phyloP scores from a whole-genome alignment of 2,888 invertebrate genomes.

The Plagiodera versicolora region DNA sequence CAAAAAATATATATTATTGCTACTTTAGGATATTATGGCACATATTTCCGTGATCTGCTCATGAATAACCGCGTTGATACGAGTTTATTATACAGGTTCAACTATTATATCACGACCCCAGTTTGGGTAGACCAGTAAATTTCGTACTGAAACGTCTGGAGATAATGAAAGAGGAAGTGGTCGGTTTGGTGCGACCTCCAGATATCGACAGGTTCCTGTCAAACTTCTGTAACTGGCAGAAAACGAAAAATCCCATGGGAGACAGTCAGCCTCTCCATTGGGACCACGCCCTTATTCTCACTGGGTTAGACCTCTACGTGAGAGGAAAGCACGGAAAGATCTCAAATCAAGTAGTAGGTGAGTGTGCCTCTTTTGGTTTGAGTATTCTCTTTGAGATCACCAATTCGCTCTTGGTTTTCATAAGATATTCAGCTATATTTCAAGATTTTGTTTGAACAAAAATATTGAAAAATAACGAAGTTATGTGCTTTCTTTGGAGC shows the following conservation, averaged over 20 bases:
- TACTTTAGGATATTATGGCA: too few species aligned
- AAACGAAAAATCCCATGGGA: slow-evolving; percentile 73
- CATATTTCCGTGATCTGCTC: too few species aligned
- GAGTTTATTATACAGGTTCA: slow-evolving; percentile 71
- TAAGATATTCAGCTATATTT: too few species aligned
- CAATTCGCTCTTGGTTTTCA: too few species aligned
- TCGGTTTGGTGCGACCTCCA: slow-evolving; percentile 70
- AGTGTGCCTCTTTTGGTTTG: too few species aligned
- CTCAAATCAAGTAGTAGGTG: slow-evolving; percentile 81
- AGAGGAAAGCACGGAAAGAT: slow-evolving; percentile 80
- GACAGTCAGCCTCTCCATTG: slow-evolving; percentile 80
- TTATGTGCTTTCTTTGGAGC: too few species aligned
- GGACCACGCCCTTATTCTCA: slow-evolving; percentile 86
- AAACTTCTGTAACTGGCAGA: slow-evolving; percentile 85
- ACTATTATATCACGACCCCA: slow-evolving; percentile 77
- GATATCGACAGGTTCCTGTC: slow-evolving; percentile 83
- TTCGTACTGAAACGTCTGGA: slow-evolving; percentile 81
- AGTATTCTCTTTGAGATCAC: too few species aligned
- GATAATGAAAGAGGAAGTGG: slow-evolving; percentile 76
- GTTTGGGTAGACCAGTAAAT: slow-evolving; percentile 76
- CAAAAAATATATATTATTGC: too few species aligned
- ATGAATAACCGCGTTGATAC: too few species aligned
- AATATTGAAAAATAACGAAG: too few species aligned
- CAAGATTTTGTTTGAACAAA: too few species aligned
- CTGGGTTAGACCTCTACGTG: slow-evolving; percentile 78